Evolutionary conservation across 2,113 vertebrate species (phyloP).

Genomic region (Crotophaga sulcirostris): DNA sequence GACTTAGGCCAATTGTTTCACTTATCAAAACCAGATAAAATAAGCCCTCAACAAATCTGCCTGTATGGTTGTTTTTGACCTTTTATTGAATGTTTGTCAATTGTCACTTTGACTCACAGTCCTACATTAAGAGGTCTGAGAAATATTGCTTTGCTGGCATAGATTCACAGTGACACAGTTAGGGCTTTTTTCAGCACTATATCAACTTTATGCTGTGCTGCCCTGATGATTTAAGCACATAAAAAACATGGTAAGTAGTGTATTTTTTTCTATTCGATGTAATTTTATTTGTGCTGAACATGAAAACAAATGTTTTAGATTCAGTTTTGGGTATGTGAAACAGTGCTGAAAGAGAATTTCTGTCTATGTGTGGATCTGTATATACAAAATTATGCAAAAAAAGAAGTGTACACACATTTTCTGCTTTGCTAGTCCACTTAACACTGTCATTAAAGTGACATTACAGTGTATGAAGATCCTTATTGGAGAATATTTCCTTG

Average conservation of each 20-base stretch:
- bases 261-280: not conserved
- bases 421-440: not conserved
- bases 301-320: not conserved
- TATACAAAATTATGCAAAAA: not conserved
- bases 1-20: slow-evolving; percentile 64
- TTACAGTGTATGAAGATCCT: not conserved
- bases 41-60: slow-evolving; percentile 62
- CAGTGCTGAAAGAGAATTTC: not conserved
- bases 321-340: not conserved
- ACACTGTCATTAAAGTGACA: not conserved
- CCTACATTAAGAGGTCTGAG: slow-evolving; percentile 43
- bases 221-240: slow-evolving; percentile 11
- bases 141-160: slow-evolving; percentile 46
- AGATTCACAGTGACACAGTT: slow-evolving; percentile 13
- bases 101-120: slow-evolving; percentile 65
- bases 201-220: not conserved
- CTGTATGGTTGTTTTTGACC: slow-evolving; percentile 47
- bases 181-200: not conserved
- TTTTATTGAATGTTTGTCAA: slow-evolving; percentile 54
- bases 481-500: not conserved
- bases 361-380: not conserved
- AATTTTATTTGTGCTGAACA: not conserved
- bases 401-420: not conserved
- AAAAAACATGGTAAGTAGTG: not conserved
- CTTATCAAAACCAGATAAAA: slow-evolving; percentile 67